phyloP scores from a whole-genome alignment of 2,797 vertebrate genomes.

The Caiman crocodilus region DNA sequence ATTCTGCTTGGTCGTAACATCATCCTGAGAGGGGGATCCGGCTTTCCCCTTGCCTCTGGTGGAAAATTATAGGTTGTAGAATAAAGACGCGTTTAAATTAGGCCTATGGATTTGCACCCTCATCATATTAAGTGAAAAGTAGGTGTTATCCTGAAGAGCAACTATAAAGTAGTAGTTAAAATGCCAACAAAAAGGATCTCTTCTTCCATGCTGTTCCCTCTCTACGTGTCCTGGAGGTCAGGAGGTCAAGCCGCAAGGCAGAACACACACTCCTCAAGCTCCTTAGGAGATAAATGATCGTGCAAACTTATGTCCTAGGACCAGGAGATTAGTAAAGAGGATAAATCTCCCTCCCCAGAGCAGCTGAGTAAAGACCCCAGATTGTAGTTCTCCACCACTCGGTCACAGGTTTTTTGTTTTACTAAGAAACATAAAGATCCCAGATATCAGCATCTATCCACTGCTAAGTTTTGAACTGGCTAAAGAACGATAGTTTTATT shows the following conservation, averaged over 20 bases:
- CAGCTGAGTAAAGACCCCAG: neutral
- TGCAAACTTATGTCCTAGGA: slow-evolving; percentile 19
- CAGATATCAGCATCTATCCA: neutral
- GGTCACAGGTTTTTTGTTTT: neutral
- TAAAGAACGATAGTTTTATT: neutral
- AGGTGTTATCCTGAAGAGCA: neutral
- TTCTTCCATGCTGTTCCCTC: neutral
- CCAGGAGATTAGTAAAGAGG: neutral
- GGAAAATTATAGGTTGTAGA: neutral
- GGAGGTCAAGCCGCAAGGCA: neutral
- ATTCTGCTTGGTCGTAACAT: slow-evolving; percentile 79
- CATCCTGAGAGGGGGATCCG: slow-evolving; percentile 77
- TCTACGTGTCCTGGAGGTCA: neutral
- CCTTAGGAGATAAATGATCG: slow-evolving; percentile 10
- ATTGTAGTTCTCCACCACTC: neutral
- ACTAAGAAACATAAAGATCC: neutral
- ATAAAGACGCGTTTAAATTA: neutral
- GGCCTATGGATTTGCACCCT: too few relatives aligned
- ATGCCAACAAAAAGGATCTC: neutral
- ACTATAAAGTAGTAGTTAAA: slow-evolving; percentile 48
- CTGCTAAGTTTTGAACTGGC: neutral
- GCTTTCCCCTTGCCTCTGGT: slow-evolving; percentile 69
- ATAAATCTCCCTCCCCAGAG: slow-evolving; percentile 12
- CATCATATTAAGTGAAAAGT: too few relatives aligned
- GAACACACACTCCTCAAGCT: neutral